phyloP scores from a whole-genome alignment of 2,797 vertebrate genomes.

The Spheniscus humboldti region DNA sequence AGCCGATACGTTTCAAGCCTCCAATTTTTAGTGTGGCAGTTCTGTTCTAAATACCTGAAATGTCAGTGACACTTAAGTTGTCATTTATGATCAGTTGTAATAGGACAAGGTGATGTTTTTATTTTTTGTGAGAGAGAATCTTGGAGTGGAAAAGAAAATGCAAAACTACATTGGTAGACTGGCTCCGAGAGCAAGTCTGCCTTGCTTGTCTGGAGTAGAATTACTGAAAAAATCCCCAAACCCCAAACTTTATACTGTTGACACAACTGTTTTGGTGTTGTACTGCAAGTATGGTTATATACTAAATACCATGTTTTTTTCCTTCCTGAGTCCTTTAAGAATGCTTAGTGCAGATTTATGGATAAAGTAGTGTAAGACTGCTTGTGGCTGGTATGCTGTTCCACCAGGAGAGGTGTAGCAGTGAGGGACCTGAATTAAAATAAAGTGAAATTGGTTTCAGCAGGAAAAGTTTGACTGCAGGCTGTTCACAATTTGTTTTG shows the following conservation, averaged over 20 bases:
- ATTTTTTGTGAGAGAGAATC: neutral
- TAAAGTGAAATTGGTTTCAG: neutral
- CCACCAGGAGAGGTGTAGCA: conserved; percentile 28
- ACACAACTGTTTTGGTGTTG: neutral
- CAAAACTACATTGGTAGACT: neutral
- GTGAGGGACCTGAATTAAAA: conserved; percentile 62
- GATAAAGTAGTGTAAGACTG: neutral
- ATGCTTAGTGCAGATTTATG: neutral
- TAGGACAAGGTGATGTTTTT: neutral
- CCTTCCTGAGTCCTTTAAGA: neutral
- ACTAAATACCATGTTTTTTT: neutral
- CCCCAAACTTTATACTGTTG: neutral
- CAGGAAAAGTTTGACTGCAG: neutral
- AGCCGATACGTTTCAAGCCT: neutral
- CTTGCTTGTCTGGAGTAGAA: neutral
- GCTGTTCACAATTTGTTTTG: neutral
- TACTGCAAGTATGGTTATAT: neutral
- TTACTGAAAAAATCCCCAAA: neutral
- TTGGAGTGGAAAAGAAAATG: neutral
- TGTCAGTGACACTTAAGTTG: neutral
- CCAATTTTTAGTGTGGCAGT: neutral
- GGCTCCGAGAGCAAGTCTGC: neutral
- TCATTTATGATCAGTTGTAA: neutral
- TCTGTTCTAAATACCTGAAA: neutral
- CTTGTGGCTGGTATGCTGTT: neutral